Base-by-base conservation (phyloP, 2,113 vertebrate species). In the Gobiocypris rarus region DNA sequence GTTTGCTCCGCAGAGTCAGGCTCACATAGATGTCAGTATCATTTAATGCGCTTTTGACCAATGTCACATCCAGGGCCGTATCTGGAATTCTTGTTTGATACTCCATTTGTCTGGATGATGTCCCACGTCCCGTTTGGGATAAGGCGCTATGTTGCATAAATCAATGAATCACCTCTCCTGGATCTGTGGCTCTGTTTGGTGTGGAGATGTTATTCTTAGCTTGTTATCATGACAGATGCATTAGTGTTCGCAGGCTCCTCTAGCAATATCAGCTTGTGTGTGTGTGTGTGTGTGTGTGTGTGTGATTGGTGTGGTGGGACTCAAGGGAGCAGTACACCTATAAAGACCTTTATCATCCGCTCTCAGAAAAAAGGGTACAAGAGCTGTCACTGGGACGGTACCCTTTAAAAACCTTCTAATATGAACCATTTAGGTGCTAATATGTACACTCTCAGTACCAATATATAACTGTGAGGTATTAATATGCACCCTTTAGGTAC, bases 221-320 rank as follows among this genome's bases (percentile, higher is more conserved):
- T 96, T 96, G 95, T 97, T 96, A 96, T 96, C 95, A 91, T 96
- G 95, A 96, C 95, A 96, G 96, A 96, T 95, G 94, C 95, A 96
- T 96, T 96, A 96, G 95, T 95, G 95, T 95, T 95, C 94, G 91
- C 92, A 91, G 58, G 50, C 76, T 94, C 93, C 95, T 94, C 94
- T 92, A 94, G 93, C 94, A 93, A 92, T 95, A 94, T 95, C 94
- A 96, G 91, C 93, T 94, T 56, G 34, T 34, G 34, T 34, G 34
- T 73, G 83, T 56, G 61, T 17, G 63, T 9, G 71, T 48, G 38
- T n/a, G 48, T 15, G 48, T 19, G 78, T 17, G 61, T 41, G 73
- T 52, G 80, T 24, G 63, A 31, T 26, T 63, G 84, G 81, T 52
- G 67, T 58, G 85, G 54, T 54, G 74, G 26, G 65, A 48, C n/a